phyloP scores from a whole-genome alignment of 2,113 vertebrate genomes.

The Chascanopsetta lugubris region DNA sequence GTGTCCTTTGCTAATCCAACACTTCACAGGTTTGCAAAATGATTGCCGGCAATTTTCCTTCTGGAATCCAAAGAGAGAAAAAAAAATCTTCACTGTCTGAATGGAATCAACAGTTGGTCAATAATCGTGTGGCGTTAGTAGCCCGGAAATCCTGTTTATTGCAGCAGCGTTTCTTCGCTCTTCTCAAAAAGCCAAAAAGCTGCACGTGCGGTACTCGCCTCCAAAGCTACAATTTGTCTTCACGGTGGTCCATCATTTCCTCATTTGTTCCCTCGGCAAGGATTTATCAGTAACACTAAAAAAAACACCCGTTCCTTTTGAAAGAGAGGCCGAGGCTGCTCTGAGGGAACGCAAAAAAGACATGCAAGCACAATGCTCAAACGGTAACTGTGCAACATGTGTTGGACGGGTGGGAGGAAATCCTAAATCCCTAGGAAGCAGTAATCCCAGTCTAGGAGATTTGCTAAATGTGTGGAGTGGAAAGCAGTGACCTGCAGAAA shows the following conservation, averaged over 20 bases:
- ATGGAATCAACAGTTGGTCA: constrained; percentile 57
- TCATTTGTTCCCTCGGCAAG: constrained; percentile 14
- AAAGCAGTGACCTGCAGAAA: constrained; percentile 35
- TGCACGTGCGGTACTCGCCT: constrained; percentile 3
- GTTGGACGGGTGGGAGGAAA: constrained; percentile 80
- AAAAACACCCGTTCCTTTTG: constrained; percentile 11
- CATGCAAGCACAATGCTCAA: constrained; percentile 26
- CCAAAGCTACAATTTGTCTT: constrained; percentile 30
- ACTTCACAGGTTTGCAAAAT: background rate
- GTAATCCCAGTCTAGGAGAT: constrained; percentile 88
- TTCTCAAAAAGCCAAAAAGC: constrained; percentile 31
- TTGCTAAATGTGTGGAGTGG: constrained; percentile 67
- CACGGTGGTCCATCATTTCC: constrained; percentile 17
- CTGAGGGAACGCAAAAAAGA: constrained; percentile 15
- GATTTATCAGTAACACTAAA: constrained; percentile 8
- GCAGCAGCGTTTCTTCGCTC: constrained; percentile 34
- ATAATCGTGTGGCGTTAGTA: constrained; percentile 37
- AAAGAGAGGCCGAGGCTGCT: constrained; percentile 4
- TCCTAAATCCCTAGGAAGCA: constrained; percentile 83
- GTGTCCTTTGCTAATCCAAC: background rate
- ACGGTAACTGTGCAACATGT: constrained; percentile 70
- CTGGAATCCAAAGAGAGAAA: constrained; percentile 1
- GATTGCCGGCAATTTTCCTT: background rate
- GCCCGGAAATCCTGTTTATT: constrained; percentile 35
- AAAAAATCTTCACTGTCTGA: constrained; percentile 6